phyloP scores from a whole-genome alignment of 2,888 invertebrate species.

The Priocnemis perturbator region DNA sequence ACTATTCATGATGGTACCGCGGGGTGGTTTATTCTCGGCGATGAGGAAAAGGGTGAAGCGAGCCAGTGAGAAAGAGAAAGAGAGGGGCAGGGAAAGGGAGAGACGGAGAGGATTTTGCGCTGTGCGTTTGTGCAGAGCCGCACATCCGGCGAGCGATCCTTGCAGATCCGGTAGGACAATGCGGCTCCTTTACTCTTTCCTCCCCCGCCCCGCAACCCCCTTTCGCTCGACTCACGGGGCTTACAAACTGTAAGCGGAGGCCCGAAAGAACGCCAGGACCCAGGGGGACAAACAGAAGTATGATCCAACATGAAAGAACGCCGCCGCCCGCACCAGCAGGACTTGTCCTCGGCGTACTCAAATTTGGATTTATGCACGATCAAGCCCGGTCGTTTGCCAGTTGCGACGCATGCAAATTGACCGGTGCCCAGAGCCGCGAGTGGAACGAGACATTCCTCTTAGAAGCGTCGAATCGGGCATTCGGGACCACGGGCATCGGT shows the following conservation, averaged over 20 bases:
- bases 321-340: constrained; percentile 51
- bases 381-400: constrained; percentile 55
- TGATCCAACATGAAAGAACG: constrained; percentile 70
- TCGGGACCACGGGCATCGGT: background rate
- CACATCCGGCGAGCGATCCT: constrained; percentile 60
- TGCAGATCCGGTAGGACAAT: constrained; percentile 63
- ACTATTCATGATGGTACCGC: constrained; percentile 52
- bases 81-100: background rate
- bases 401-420: constrained; percentile 59
- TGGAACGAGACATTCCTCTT: background rate
- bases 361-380: constrained; percentile 69
- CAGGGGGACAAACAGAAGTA: constrained; percentile 69
- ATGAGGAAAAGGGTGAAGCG: background rate
- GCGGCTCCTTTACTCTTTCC: constrained; percentile 56
- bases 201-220: constrained; percentile 34
- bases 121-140: constrained; percentile 55
- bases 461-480: background rate
- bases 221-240: constrained; percentile 32
- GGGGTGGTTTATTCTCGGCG: constrained; percentile 1
- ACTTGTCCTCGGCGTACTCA: constrained; percentile 51
- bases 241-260: constrained; percentile 39
- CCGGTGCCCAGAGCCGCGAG: constrained; percentile 6
- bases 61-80: constrained; percentile 18
- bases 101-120: constrained; percentile 34
- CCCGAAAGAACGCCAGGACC: constrained; percentile 55